phyloP scores from a whole-genome alignment of 2,888 invertebrate genomes.

The Mimumesa dahlbomi region DNA sequence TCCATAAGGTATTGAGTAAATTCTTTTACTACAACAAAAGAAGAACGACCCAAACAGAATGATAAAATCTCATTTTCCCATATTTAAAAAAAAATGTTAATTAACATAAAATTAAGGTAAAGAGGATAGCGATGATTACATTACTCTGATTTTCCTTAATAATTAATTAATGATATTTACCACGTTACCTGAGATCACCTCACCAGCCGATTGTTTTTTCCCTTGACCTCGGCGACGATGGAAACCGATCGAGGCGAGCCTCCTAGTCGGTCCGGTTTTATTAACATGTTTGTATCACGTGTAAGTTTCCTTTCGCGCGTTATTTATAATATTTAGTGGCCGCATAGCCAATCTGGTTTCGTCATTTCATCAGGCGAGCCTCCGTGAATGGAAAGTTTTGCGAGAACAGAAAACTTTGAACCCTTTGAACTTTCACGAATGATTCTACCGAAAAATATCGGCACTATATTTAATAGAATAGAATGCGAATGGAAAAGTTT shows the following conservation, averaged over 20 bases:
- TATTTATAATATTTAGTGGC: slow-evolving; percentile 11
- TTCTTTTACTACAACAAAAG: no score
- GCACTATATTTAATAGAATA: no score
- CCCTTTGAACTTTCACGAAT: background rate
- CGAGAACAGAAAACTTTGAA: background rate
- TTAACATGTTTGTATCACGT: slow-evolving; percentile 63
- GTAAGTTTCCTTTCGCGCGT: slow-evolving; percentile 19
- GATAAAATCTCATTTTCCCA: no score
- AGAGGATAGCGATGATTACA: no score
- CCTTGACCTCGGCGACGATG: slow-evolving; percentile 16
- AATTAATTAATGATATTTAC: slow-evolving; percentile 8
- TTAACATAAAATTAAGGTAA: no score
- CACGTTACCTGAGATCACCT: slow-evolving; percentile 8
- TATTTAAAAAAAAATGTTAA: background rate
- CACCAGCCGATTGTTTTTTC: slow-evolving; percentile 2
- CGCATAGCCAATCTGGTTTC: slow-evolving; percentile 24
- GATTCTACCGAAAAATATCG: no score
- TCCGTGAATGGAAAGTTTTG: slow-evolving; percentile 41
- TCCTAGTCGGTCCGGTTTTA: slow-evolving; percentile 68
- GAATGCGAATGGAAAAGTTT: background rate
- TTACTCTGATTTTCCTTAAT: no score
- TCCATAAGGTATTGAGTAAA: no score
- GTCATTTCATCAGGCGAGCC: slow-evolving; percentile 27
- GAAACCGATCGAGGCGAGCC: slow-evolving; percentile 61
- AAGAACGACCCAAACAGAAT: no score